Base-by-base conservation (phyloP, 35 echinoderm and acorn worm genomes). In the Patiria miniata region DNA sequence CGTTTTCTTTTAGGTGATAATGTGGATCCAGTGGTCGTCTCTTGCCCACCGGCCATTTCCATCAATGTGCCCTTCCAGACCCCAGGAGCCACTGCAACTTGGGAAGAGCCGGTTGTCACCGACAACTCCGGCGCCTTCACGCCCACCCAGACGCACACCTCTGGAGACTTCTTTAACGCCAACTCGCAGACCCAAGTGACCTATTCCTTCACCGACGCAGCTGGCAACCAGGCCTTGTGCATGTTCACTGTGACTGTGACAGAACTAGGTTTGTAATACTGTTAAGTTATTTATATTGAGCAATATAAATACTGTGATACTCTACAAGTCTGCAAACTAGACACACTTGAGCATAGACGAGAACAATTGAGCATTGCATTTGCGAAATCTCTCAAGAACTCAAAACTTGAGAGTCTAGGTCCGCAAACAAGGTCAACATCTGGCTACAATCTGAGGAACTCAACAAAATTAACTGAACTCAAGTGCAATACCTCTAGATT, bases 121-220 rank as follows among this genome's bases (percentile, higher is more conserved):
- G 92, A 94, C 56, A 94, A 85, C 86, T 90, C 87, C 61, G 92
- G 92, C 8, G 57, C 53, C 30, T 77, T 32, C 39, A 38, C 53
- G 23, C 36, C 78, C 51, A 40, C 54, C 37, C 69, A 61, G 61
- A 85, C 80, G 60, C 34, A n/a, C 53, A 14, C 10, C 1, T 37
- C 80, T 8, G 50, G 85, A 34, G 44, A 33, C 39, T 83, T 32
- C 52, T 89, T 83, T 37, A 81, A 81, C 47, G 42, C 52, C 34
- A 68, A 57, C 6, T 53, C 65, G 5, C 36, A 39, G 5, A 86
- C 82, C 21, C 51, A 39, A 21, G 44, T 83, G 40, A 34, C 58
- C n/a, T 87, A 87, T 59, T 39, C 39, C 0, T 87, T 59, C 68
- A 30, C 40, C 22, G 79, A 93, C 57, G 40, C 44, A 17, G 68